Evolutionary conservation across 2,888 invertebrate species (phyloP), one percentile per base, ranked within the genome.

Genomic region (Sesamia inferens): DNA sequence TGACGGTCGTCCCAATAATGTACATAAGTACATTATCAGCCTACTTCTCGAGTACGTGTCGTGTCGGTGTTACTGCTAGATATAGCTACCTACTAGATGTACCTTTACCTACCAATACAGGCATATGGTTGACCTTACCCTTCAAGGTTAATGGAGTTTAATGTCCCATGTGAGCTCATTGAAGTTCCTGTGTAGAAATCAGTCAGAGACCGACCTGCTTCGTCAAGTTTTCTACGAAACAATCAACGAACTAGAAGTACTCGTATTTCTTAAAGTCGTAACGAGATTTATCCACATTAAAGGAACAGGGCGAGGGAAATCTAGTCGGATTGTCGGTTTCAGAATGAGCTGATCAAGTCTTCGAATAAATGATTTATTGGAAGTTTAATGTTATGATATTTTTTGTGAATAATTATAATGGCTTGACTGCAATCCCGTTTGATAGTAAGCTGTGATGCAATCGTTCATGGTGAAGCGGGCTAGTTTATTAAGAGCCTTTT

Each of bases 41-140:
- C 57, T 42, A 63, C 19, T 74, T 31, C 51, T 64, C 22, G 51
- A 79, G 47, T 31, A 39, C 47, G 22, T 74, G 54, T 61, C 14
- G 57, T 51, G 67, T 77, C 55, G 51, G 3, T 54, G 31, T 78
- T 55, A 44, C n/a, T 42, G 7, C 13, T 13, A 24, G 31, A 44
- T 69, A 68, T 51, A 48, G 6, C 47, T 58, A 58, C 16, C 22
- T 64, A 31, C 31, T 31, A 31, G 31, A 3, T 31, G 31, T 31
- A 31, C 31, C 31, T 31, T 31, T 31, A 3, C n/a, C 5, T 47
- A 77, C 55, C 22, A 55, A 78, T 72, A 73, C 63, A 59, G 7
- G 31, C 55, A 44, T 75, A 59, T 54, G 19, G 16, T 57, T 76
- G 57, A 67, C 66, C 76, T 80, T 67, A n/a, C 14, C n/a, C n/a